Conservation (phyloP, 2,888 invertebrate genomes). For the Rhagophthalmus giganteus region DNA sequence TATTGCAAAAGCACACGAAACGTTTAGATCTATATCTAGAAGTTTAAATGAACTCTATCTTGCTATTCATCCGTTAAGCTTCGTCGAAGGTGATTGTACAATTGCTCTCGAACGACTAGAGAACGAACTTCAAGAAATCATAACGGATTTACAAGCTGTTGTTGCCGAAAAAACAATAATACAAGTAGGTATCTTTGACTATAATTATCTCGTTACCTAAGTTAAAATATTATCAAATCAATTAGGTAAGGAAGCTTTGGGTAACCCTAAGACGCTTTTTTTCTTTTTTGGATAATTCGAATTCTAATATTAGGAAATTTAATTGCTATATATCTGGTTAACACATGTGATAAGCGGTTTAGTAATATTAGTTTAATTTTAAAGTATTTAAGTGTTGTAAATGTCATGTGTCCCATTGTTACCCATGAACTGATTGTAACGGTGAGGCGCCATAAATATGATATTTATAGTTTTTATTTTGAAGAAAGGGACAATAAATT, state of each 20-base stretch:
- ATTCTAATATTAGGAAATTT: background rate
- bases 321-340: background rate
- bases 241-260: no score
- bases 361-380: background rate
- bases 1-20: slow-evolving; percentile 42
- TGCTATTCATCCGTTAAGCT: slow-evolving; percentile 29
- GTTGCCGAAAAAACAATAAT: slow-evolving; percentile 1
- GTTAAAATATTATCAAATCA: no score
- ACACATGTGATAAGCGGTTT: background rate
- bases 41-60: slow-evolving; percentile 33
- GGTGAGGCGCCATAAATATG: no score
- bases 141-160: slow-evolving; percentile 4
- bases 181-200: background rate
- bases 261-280: no score
- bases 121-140: slow-evolving; percentile 17
- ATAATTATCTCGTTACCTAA: no score
- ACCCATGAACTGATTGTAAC: no score
- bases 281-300: no score
- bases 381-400: no score
- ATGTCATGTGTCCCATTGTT: no score
- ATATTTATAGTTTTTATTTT: no score
- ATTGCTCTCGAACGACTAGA: slow-evolving; percentile 7
- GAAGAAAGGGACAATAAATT: no score
- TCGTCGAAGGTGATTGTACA: slow-evolving; percentile 4
- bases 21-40: slow-evolving; percentile 35